Conservation (phyloP, 2,113 vertebrate species). For the Ctenodactylus gundi region DNA sequence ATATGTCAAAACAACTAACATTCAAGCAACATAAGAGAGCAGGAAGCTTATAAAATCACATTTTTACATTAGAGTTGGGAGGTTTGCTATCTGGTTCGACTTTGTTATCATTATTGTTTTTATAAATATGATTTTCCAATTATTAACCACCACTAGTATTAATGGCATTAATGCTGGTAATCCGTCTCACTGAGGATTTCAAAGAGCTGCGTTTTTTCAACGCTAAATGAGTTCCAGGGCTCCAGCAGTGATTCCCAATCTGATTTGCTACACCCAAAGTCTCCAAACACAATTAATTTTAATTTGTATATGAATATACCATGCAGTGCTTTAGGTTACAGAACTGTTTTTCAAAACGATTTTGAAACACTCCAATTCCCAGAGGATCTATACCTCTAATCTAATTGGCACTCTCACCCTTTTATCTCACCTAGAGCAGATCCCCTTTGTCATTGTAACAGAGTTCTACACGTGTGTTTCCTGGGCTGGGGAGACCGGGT, state of each 20-base stretch:
- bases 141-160: constrained; percentile 74
- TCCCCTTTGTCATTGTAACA: neutral
- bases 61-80: constrained; percentile 42
- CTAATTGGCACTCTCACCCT: neutral
- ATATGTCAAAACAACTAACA: constrained; percentile 72
- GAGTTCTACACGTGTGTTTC: neutral
- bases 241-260: constrained; percentile 34
- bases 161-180: constrained; percentile 65
- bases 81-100: constrained; percentile 28
- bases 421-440: neutral
- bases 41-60: neutral
- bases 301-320: constrained; percentile 45
- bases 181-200: constrained; percentile 66
- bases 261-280: constrained; percentile 53
- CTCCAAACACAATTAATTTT: constrained; percentile 74
- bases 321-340: neutral
- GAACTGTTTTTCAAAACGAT: constrained; percentile 36
- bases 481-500: too few relatives aligned
- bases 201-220: constrained; percentile 53
- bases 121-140: constrained; percentile 71
- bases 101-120: constrained; percentile 48
- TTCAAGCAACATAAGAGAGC: constrained; percentile 54
- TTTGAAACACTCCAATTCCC: constrained; percentile 20
- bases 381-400: neutral
- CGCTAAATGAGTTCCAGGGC: constrained; percentile 53